Percentiles rank a stretch among this genome's conserved stretches.
Conservation (phyloP, 2,113 vertebrate genomes). For the Cromileptes altivelis region DNA sequence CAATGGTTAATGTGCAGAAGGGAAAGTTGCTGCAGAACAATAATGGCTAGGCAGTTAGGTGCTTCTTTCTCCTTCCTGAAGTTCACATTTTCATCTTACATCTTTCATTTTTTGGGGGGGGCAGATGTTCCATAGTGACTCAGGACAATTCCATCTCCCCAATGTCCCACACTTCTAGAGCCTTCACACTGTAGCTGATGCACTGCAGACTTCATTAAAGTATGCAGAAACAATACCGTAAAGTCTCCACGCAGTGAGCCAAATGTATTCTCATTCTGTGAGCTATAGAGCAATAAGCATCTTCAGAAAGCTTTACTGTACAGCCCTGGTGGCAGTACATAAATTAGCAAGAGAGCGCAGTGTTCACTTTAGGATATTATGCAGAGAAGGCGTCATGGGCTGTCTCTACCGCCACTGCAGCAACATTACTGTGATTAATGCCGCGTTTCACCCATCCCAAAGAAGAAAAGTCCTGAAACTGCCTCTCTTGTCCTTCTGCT, state of each 20-base stretch:
- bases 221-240: slow-evolving; percentile 35
- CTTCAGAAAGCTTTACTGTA: slow-evolving; percentile 71
- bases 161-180: slow-evolving; percentile 6
- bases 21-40: slow-evolving; percentile 28
- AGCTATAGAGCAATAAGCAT: slow-evolving; percentile 69
- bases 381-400: slow-evolving; percentile 72
- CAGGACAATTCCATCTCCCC: slow-evolving; percentile 2
- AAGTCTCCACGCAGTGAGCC: slow-evolving; percentile 49
- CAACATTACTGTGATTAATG: slow-evolving; percentile 83
- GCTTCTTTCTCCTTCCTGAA: slow-evolving; percentile 6
- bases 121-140: slow-evolving; percentile 10
- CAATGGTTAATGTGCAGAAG: slow-evolving; percentile 16
- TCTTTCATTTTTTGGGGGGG: background rate
- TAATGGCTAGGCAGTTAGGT: background rate
- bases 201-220: slow-evolving; percentile 41
- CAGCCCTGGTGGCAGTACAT: slow-evolving; percentile 73
- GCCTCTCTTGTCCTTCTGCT: slow-evolving; percentile 73
- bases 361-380: slow-evolving; percentile 77
- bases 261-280: slow-evolving; percentile 49
- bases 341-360: slow-evolving; percentile 77
- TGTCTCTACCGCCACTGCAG: slow-evolving; percentile 69
- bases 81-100: slow-evolving; percentile 9
- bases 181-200: slow-evolving; percentile 26
- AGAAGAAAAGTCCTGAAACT: slow-evolving; percentile 73
- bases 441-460: slow-evolving; percentile 70